Conservation (phyloP, 1,140 invertebrate species). For the Apis florea region DNA sequence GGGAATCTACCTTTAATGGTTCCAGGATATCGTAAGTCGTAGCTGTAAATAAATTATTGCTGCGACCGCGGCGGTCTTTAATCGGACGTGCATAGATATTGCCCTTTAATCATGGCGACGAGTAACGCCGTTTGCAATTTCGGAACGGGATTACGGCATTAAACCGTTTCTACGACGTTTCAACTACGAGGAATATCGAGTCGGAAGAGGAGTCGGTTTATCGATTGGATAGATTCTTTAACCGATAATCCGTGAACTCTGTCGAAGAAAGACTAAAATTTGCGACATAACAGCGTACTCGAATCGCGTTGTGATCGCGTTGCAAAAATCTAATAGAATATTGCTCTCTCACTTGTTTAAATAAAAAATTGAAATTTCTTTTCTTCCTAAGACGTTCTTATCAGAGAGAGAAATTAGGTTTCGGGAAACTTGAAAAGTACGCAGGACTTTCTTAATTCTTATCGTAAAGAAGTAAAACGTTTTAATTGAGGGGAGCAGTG, state of each 20-base stretch:
- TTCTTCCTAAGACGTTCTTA: no score
- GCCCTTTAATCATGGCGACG: conserved; percentile 47
- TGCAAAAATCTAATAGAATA: no score
- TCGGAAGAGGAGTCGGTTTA: not conserved
- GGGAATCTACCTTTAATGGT: conserved; percentile 61
- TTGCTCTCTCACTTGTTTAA: not conserved
- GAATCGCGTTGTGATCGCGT: no score
- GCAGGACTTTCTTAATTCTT: no score
- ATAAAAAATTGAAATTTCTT: no score
- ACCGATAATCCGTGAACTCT: not conserved
- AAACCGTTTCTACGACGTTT: not conserved
- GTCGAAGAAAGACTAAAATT: no score
- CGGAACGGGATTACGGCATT: conserved; percentile 36
- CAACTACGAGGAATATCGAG: not conserved
- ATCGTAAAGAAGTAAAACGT: no score
- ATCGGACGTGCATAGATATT: conserved; percentile 45
- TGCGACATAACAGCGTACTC: no score
- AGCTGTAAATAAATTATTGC: conserved; percentile 63
- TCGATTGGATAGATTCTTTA: not conserved
- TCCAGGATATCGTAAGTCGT: conserved; percentile 53
- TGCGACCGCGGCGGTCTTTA: conserved; percentile 42
- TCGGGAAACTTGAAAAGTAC: no score
- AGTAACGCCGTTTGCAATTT: conserved; percentile 36
- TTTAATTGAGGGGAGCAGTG: no score
- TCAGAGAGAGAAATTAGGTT: no score